Base-by-base conservation (phyloP, 2,888 invertebrate genomes). In the Ophioninae sp. region DNA sequence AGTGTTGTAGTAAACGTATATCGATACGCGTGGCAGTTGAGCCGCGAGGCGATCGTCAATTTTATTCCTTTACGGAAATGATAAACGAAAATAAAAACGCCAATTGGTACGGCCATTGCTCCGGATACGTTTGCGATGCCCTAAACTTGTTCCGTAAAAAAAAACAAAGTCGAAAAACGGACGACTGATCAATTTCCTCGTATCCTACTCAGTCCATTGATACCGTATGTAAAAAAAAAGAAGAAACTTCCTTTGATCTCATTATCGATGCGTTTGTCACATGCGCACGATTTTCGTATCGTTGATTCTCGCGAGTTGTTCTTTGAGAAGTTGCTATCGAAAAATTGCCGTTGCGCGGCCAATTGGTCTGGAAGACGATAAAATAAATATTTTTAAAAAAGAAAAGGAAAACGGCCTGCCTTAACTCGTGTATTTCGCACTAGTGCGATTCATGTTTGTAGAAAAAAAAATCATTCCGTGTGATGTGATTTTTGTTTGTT, bases 151-250 rank as follows among this genome's bases (percentile, higher is more conserved):
- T 67, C 44, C 20, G 23, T 78, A 68, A n/a, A 67, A 41, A 58
- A 41, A 59, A 56, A 39, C 51, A 17, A 39, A 67, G 73, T 44
- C 22, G 56, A 65, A 58, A 83, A 30, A 41, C 39, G 17, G 63
- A 71, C 67, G 84, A 87, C 76, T 73, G 77, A 77, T 84, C 75
- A 69, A 76, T 63, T 77, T 79, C 77, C 76, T 87, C 86, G 87
- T 88, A 90, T 85, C 85, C 90, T 91, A 90, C 87, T 91, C 90
- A 91, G 91, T 92, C 90, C 88, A 89, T 90, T 87, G 87, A 30
- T 88, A 89, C 85, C 59, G 86, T 51, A 88, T 88, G 88, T 88
- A 51, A 44, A 56, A 58, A 56, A 44, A 30, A 51, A 7, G 30
- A 69, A 88, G 87, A 86, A 88, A 88, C 61, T 44, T 44, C 22